Conservation (phyloP, 2,888 invertebrate species). For the Caenorhabditis sinica region DNA sequence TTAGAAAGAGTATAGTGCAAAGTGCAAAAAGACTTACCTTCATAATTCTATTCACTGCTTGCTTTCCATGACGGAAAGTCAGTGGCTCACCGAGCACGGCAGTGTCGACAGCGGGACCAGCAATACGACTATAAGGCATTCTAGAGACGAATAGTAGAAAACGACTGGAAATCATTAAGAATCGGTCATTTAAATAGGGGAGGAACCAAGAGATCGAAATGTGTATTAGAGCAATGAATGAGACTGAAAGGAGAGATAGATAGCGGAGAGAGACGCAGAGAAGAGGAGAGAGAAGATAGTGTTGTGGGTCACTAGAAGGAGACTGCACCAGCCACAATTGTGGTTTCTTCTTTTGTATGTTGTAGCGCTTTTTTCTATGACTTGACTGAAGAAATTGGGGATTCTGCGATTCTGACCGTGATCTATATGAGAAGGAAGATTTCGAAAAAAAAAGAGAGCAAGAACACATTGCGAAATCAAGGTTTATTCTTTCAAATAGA, state of each 20-base stretch:
- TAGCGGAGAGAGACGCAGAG: slow-evolving; percentile 34
- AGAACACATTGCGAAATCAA: slow-evolving; percentile 28
- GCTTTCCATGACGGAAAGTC: slow-evolving; percentile 61
- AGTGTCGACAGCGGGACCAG: slow-evolving; percentile 31
- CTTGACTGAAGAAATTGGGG: neutral
- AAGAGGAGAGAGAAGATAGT: slow-evolving; percentile 23
- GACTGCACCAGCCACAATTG: slow-evolving; percentile 47
- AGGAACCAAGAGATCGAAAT: slow-evolving; percentile 30
- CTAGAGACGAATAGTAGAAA: slow-evolving; percentile 27
- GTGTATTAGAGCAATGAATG: slow-evolving; percentile 44
- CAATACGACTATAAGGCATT: slow-evolving; percentile 53
- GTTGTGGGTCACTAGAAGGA: slow-evolving; percentile 16
- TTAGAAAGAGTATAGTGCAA: too few species aligned
- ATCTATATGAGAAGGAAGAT: neutral
- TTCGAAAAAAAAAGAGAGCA: too few species aligned
- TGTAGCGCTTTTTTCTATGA: slow-evolving; percentile 30
- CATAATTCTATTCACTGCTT: slow-evolving; percentile 64
- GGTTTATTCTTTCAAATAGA: slow-evolving; percentile 20
- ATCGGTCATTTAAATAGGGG: slow-evolving; percentile 15
- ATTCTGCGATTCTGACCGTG: slow-evolving; percentile 22
- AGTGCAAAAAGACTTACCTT: too few species aligned
- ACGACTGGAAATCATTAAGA: slow-evolving; percentile 26
- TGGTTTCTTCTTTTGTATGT: slow-evolving; percentile 43
- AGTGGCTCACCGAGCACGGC: slow-evolving; percentile 54
- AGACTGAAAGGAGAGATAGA: slow-evolving; percentile 19